Evolutionary conservation across 2,888 invertebrate species (phyloP), one percentile per base, ranked within the genome.

Genomic region (Drosophila birchii): DNA sequence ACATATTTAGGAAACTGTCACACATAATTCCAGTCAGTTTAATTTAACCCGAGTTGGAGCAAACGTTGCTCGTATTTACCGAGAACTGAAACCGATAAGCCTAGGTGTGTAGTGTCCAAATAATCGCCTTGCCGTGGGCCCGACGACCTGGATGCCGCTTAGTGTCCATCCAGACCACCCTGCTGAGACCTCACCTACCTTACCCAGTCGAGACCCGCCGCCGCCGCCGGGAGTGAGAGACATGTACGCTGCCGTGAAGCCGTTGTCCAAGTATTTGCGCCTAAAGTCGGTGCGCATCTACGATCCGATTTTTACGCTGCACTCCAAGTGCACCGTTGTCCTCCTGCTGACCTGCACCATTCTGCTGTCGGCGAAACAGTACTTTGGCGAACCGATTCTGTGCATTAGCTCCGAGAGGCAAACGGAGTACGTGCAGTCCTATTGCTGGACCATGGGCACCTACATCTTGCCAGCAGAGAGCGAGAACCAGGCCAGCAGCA

Each of bases 341-440:
- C 94, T 96, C 87, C 92, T 97, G 75, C 93, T 96, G 41, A 94
- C 95, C 38, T 96, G 95, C 91, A 95, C 96, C 3, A 92, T 96
- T 77, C 91, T 97, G 81, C 94, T 97, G 59, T 95, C 96, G 49
- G 95, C 96, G 16, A 96, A 96, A 86, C 96, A 97, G 91, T 96
- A 96, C 92, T 96, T 97, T 85, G 97, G 97, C 0, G 96, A 97
- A 80, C 96, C 97, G 0, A 97, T 97, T 64, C 94, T 95, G 82
- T 97, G 97, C 92, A 94, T 95, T 89, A 93, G 93, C n/a, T 93
- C 93, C 49, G 91, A 92, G 5, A 93, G 93, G 59, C 78, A 94
- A 53, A 94, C 93, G 75, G 94, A 95, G 47, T 94, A 95, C 16
- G 93, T 96, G 43, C 95, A 96, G 85, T 95, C 95, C 61, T 96